Base-by-base conservation (phyloP, 2,888 invertebrate genomes). In the Drymonia ruficornis region DNA sequence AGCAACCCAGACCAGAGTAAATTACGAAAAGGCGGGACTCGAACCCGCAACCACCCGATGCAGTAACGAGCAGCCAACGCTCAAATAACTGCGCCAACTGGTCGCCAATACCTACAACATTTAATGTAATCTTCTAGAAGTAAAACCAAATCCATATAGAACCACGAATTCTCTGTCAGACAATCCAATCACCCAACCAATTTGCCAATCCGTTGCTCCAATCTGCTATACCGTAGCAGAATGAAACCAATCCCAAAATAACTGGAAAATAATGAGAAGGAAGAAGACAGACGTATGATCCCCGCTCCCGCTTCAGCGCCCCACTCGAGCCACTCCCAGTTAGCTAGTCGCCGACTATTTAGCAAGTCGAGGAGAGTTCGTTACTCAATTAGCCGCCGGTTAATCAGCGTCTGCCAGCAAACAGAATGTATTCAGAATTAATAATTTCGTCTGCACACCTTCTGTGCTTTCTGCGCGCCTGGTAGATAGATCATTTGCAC, bases 371-470 rank as follows among this genome's bases (percentile, higher is more conserved):
- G 76, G 76, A 70, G 86, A 88, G 87, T 90, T 87, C 85, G 86
- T 89, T 88, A 90, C 88, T 87, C 85, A 89, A 90, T 91, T 87
- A 89, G 84, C 76, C 71, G 75, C 74, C 80, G 72, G 87, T 89
- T 89, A 90, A 89, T 89, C 89, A 89, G 86, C 80, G 80, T 81
- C 80, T 80, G 76, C 80, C 70, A 64, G 79, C 86, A 87, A 89
- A 87, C 86, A 87, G 78, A 77, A 80, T 83, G 81, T 83, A 86
- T 80, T 82, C 74, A 59, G 81, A 84, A 82, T 84, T 75, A 81
- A 80, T 85, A 84, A 86, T 81, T 44, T 81, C 70, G 56, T 63
- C 68, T 76, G 73, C 77, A 73, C 60, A 65, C 52, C 55, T 53
- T 59, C 63, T 61, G 63, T 15, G 29, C 43, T 11, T 47, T 49